Evolutionary conservation across 2,113 vertebrate species (phyloP).

Genomic region (Dicerorhinus sumatrensis): DNA sequence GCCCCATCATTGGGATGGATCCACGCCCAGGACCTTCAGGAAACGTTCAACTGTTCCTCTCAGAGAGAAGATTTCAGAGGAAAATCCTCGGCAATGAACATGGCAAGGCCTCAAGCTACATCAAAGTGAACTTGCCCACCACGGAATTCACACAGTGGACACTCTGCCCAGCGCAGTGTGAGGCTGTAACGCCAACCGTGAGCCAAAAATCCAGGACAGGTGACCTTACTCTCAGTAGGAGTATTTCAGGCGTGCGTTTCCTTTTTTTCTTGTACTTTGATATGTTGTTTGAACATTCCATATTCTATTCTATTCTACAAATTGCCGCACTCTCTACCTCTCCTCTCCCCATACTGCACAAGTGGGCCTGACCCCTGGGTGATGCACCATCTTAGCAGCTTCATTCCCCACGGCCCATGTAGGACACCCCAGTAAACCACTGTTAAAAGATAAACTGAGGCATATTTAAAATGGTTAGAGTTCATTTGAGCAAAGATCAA

Average conservation of each 20-base stretch:
- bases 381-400: no score
- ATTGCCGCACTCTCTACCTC: not conserved
- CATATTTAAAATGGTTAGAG: not conserved
- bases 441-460: not conserved
- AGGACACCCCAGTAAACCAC: not conserved
- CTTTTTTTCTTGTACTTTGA: not conserved
- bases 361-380: not conserved
- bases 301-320: no score
- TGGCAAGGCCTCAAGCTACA: no score
- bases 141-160: not conserved
- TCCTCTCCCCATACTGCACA: not conserved
- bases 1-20: not conserved
- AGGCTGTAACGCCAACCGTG: not conserved
- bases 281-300: not conserved
- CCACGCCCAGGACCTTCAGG: not conserved
- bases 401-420: no score
- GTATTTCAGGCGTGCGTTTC: not conserved
- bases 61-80: not conserved
- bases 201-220: not conserved
- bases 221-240: no score
- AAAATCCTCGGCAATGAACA: not conserved
- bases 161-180: fast-evolving
- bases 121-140: not conserved
- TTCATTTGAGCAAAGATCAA: not conserved
- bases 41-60: not conserved